phyloP scores from a whole-genome alignment of 2,888 invertebrate species.

The Pyrrhosoma nymphula region DNA sequence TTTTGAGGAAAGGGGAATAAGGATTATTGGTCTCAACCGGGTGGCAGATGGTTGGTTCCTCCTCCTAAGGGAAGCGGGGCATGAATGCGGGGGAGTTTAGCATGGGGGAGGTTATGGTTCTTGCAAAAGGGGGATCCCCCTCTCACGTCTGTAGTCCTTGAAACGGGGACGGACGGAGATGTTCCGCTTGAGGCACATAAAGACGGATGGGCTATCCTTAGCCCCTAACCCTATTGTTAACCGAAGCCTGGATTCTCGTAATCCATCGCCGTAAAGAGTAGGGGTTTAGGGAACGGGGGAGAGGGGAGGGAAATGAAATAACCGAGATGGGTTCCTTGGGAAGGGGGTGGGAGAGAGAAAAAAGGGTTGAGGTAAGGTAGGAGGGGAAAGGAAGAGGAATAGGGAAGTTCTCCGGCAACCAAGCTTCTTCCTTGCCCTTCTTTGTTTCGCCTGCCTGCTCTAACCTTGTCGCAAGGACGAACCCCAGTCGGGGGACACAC shows the following conservation, averaged over 20 bases:
- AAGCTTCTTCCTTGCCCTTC: background rate
- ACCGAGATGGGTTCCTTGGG: background rate
- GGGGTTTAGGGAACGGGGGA: background rate
- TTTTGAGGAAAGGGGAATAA: background rate
- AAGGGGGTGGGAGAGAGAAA: background rate
- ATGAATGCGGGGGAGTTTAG: background rate
- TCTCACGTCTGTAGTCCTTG: background rate
- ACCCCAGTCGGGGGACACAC: too few relatives aligned
- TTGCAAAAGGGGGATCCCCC: background rate
- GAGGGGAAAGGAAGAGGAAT: background rate
- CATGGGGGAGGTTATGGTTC: background rate
- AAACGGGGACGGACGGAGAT: background rate
- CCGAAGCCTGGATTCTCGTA: background rate
- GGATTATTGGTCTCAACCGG: background rate
- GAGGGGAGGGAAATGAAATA: background rate
- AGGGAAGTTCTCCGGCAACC: background rate
- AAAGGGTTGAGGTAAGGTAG: background rate
- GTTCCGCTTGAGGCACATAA: background rate
- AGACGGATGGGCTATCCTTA: background rate
- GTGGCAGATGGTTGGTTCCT: background rate
- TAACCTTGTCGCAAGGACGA: background rate
- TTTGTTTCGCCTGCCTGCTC: background rate
- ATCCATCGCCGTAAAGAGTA: slow-evolving; percentile 6
- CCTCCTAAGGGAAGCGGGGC: background rate
- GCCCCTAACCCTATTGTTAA: background rate